These are phyloP conservation scores for Tridacna crocea DNA, from an alignment of 2,888 invertebrate species.

Conservation along the genomic window DNA sequence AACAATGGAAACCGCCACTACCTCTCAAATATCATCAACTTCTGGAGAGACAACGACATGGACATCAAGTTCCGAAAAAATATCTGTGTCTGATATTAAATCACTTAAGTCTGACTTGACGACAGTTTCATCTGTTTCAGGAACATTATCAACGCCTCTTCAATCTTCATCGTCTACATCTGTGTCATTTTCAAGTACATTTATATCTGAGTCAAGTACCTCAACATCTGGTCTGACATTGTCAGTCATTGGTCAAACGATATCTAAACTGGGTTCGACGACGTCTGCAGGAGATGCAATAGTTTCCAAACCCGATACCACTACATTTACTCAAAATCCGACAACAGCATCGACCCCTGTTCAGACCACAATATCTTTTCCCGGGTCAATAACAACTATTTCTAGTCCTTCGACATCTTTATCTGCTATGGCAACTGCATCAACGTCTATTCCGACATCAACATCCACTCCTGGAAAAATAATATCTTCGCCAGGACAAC, in stretches of 20 bases:
- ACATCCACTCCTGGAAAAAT: background rate
- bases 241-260: background rate
- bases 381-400: background rate
- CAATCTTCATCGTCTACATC: too few relatives aligned
- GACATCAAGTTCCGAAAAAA: too few relatives aligned
- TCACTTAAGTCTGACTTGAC: too few relatives aligned
- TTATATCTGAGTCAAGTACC: too few relatives aligned
- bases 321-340: background rate
- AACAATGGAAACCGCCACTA: background rate
- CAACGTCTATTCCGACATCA: background rate
- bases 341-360: background rate
- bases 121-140: too few relatives aligned
- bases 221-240: too few relatives aligned
- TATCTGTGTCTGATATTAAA: too few relatives aligned
- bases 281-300: background rate
- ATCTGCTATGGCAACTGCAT: background rate
- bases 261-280: background rate
- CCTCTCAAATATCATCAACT: background rate
- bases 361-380: too few relatives aligned
- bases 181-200: too few relatives aligned
- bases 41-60: background rate
- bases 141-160: too few relatives aligned
- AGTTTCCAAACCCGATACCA: background rate
- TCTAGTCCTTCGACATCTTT: background rate
- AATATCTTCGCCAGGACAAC: too few relatives aligned